These are phyloP conservation scores for Dioctria rufipes DNA, from an alignment of 2,888 invertebrate species.

Conservation along the genomic window DNA sequence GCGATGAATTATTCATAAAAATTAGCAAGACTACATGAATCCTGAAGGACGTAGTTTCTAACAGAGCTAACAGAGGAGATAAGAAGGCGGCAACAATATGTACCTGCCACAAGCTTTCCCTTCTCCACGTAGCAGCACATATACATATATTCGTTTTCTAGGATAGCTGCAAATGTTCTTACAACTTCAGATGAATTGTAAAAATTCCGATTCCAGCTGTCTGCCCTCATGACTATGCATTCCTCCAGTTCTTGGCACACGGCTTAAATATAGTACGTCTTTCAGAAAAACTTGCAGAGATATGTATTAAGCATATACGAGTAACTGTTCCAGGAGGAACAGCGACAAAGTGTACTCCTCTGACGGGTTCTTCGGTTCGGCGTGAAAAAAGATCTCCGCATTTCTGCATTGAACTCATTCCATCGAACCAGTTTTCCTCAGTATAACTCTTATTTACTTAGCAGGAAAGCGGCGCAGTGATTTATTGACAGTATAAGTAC, in stretches of 20 bases:
- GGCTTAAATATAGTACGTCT: constrained; percentile 4
- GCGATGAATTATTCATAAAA: constrained; percentile 57
- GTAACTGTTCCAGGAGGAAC: too few species aligned
- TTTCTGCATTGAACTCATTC: constrained; percentile 11
- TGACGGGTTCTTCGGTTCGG: neutral
- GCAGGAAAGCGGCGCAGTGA: constrained; percentile 18
- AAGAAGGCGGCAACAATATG: neutral
- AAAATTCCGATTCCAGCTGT: neutral
- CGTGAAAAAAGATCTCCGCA: neutral
- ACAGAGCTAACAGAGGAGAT: neutral
- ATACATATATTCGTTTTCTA: too few species aligned
- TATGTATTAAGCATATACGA: neutral
- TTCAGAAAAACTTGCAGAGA: neutral
- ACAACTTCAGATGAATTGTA: neutral
- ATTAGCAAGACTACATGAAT: neutral
- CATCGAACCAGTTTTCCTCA: constrained; percentile 22
- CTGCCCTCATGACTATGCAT: neutral
- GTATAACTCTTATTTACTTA: constrained; percentile 30
- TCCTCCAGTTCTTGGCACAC: neutral
- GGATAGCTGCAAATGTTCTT: too few species aligned
- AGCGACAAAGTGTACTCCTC: neutral
- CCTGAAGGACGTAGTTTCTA: neutral
- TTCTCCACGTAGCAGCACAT: too few species aligned
- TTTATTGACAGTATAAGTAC: constrained; percentile 7
- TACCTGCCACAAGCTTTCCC: neutral